Evolutionary conservation across 1,140 invertebrate species (phyloP), one percentile per base, ranked within the genome.

Genomic region (Papilio dardanus): DNA sequence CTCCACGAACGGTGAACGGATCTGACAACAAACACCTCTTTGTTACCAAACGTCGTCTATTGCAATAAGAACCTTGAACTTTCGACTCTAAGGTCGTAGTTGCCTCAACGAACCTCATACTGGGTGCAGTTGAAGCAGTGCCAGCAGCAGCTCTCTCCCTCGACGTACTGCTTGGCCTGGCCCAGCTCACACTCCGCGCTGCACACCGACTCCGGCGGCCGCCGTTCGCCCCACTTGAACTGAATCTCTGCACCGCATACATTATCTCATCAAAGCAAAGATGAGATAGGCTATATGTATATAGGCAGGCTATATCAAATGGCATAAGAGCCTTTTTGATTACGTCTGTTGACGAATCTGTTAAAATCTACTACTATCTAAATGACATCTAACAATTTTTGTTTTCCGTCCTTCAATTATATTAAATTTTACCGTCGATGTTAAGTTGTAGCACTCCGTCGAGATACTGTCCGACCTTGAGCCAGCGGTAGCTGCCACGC

Each of bases 131-230:
- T 97, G 94, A 98, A 97, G 93, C 98, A 99, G 82, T 98, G 98
- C 98, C 98, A 99, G 91, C 98, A 99, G 90, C 98, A 99, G 81
- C 96, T 97, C 87, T 98, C 97, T 0, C 97, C 97, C 86, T 98
- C 97, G 21, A 98, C 96, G 89, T 97, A 98, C 89, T 97, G 96
- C 94, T 98, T 98, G 74, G 98, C 98, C 90, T 99, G 97, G 2
- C 97, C 98, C 35, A 95, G 92, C 77, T 96, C 95, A 91, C 98
- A 99, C 35, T 97, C 97, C 67, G 97, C 94, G 87, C 97, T 98
- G 94, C 97, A 99, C 12, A 99, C 97, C 19, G 98, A 99, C 83
- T 97, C 95, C 0, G 98, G 98, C 24, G 97, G 96, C 66, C 95
- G 94, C 0, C 95, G 95, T 81, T 96, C 95, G 65, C 95, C 95